phyloP scores from a whole-genome alignment of 2,113 vertebrate species.

The Erythrocercus mccallii region DNA sequence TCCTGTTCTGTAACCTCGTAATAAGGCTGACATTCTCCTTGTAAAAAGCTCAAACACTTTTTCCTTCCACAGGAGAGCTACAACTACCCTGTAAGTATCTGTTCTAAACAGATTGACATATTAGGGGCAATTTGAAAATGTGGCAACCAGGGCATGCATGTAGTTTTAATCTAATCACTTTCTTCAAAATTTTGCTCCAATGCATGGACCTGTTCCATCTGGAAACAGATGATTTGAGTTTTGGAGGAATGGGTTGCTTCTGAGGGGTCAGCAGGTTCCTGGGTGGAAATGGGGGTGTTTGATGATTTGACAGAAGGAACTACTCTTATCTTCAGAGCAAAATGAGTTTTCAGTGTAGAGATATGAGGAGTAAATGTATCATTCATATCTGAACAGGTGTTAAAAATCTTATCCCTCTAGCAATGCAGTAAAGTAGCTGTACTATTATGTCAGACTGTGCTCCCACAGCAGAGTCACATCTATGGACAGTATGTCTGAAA shows the following conservation, averaged over 20 bases:
- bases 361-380: conserved; percentile 31
- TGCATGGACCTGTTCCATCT: background rate
- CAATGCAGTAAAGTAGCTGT: background rate
- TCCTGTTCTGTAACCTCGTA: background rate
- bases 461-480: background rate
- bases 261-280: background rate
- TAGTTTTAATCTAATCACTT: background rate
- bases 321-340: conserved; percentile 4
- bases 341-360: conserved; percentile 49
- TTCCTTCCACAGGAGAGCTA: background rate
- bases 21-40: background rate
- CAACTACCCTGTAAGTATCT: background rate
- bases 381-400: conserved; percentile 9
- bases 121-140: background rate
- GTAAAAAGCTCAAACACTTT: background rate
- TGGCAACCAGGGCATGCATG: background rate
- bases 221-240: background rate
- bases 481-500: background rate
- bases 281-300: background rate
- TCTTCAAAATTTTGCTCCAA: background rate
- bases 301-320: background rate
- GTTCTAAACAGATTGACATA: background rate
- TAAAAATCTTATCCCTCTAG: conserved; percentile 34
- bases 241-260: background rate
- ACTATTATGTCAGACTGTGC: background rate